Percentiles rank a stretch among this genome's conserved stretches.
Conservation (phyloP, 2,113 vertebrate genomes). For the Zosterops borbonicus region DNA sequence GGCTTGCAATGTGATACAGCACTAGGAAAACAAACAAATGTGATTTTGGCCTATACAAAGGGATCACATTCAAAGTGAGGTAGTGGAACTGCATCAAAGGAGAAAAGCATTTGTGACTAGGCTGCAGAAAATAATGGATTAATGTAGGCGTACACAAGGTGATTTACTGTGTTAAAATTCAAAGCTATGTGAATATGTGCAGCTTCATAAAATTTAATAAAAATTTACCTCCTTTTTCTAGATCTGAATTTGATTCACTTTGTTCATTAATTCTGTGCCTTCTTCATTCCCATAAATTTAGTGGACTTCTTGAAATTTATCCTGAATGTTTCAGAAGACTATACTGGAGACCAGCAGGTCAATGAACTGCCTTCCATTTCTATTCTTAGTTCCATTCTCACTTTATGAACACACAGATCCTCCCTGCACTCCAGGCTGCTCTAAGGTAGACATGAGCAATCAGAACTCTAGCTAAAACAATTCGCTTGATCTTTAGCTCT, state of each 20-base stretch:
- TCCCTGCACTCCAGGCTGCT: neutral
- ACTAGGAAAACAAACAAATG: constrained; percentile 55
- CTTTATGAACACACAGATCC: neutral
- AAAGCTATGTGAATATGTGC: neutral
- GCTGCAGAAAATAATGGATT: neutral
- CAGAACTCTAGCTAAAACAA: neutral
- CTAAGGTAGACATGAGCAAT: neutral
- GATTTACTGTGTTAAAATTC: neutral
- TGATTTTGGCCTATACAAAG: constrained; percentile 16
- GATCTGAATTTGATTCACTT: neutral
- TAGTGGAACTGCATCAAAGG: neutral
- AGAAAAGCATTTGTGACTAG: neutral
- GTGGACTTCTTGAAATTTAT: neutral
- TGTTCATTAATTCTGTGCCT: neutral
- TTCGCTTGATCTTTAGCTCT: constrained; percentile 15
- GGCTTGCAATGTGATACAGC: constrained; percentile 53
- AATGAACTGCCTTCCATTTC: neutral
- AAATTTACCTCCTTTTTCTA: neutral
- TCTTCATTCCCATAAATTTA: neutral
- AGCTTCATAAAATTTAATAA: neutral
- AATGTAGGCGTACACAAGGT: neutral
- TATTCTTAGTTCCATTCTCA: constrained; percentile 6
- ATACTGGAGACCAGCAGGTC: neutral
- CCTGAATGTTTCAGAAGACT: neutral
- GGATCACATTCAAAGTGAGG: neutral